Conservation (phyloP, 2,888 invertebrate species). For the Herminia tarsipennalis region DNA sequence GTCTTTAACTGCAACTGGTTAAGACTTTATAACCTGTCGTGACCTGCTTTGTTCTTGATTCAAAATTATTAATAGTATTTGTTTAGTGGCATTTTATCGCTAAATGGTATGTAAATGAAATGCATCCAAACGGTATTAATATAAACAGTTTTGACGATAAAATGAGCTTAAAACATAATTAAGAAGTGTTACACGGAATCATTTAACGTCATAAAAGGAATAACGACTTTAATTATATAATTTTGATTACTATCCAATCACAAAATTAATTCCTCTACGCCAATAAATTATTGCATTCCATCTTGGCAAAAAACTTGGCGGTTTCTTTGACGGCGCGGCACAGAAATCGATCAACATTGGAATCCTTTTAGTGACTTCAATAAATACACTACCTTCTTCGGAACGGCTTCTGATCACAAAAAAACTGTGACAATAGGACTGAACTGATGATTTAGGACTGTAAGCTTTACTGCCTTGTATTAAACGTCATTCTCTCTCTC, state of each 20-base stretch:
- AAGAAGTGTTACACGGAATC: no score
- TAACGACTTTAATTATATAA: neutral
- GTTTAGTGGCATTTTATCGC: slow-evolving; percentile 3
- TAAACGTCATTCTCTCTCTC: slow-evolving; percentile 23
- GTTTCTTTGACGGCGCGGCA: slow-evolving; percentile 56
- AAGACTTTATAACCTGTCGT: slow-evolving; percentile 1
- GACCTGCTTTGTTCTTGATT: neutral
- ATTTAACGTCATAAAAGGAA: neutral
- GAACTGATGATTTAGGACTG: slow-evolving; percentile 11
- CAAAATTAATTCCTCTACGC: slow-evolving; percentile 39
- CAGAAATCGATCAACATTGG: slow-evolving; percentile 66
- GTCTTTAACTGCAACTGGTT: slow-evolving; percentile 12
- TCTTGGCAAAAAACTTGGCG: slow-evolving; percentile 49
- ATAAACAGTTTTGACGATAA: neutral
- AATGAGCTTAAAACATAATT: neutral
- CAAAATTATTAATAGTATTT: slow-evolving; percentile 5
- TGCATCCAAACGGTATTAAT: neutral
- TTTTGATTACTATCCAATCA: slow-evolving; percentile 28
- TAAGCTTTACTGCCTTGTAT: slow-evolving; percentile 19
- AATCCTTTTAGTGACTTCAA: slow-evolving; percentile 69
- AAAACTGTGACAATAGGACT: slow-evolving; percentile 41
- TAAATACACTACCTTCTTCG: slow-evolving; percentile 61
- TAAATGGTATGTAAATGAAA: neutral
- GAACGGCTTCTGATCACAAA: slow-evolving; percentile 63
- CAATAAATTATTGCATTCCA: slow-evolving; percentile 50